phyloP scores from a whole-genome alignment of 64 coral and sea anemone species.

The Stichodactyla mertensii region DNA sequence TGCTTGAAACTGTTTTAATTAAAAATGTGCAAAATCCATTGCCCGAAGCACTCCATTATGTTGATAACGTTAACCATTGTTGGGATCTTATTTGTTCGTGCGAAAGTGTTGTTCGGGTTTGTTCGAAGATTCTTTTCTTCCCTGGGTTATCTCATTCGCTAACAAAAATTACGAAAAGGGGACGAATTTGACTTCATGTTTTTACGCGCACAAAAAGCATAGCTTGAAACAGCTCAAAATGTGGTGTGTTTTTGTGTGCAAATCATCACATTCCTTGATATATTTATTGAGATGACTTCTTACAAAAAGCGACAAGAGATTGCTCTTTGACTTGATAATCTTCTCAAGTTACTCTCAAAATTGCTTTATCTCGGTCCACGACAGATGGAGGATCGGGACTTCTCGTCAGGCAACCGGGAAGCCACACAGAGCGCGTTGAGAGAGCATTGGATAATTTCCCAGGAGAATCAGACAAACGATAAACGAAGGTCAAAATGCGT shows the following conservation, averaged over 20 bases:
- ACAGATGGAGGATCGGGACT: background rate
- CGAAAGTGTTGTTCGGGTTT: background rate
- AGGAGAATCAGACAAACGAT: constrained; percentile 1
- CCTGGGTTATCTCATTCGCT: background rate
- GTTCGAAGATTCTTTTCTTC: background rate
- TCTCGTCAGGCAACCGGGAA: background rate
- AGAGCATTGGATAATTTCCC: background rate
- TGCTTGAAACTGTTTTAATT: too few relatives aligned
- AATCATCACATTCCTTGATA: background rate
- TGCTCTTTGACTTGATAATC: constrained; percentile 6
- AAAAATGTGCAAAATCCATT: background rate
- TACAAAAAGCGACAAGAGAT: background rate
- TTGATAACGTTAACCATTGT: background rate
- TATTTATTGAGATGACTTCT: background rate
- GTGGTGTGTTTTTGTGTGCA: background rate
- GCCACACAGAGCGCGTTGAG: background rate
- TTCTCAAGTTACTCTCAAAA: constrained; percentile 9
- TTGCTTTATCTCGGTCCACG: background rate
- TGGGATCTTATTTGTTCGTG: background rate
- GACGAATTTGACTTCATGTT: background rate
- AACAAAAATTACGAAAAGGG: background rate
- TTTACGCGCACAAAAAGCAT: background rate
- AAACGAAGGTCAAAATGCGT: constrained; percentile 4
- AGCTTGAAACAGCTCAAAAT: background rate
- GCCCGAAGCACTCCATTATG: background rate